A percentile compares a stretch with the other conserved stretches of the same genome.
Evolutionary conservation across 2,888 invertebrate genomes (phyloP).

Genomic region (Piscicola geometra): DNA sequence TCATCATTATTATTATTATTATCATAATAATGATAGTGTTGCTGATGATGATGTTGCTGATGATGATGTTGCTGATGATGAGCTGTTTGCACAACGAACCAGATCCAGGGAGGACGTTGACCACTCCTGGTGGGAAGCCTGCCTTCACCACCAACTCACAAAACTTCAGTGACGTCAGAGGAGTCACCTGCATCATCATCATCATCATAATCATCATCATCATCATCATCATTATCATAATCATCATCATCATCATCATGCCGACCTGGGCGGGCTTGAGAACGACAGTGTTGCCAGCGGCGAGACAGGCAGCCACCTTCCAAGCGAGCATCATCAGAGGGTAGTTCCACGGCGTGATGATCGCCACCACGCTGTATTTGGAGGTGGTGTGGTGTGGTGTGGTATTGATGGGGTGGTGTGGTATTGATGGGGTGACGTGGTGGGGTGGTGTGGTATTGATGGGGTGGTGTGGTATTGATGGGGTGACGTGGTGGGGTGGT

Average conservation of each 20-base stretch:
- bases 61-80: not conserved
- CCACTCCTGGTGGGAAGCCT: conserved; percentile 90
- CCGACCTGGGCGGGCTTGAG: conserved; percentile 79
- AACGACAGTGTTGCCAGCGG: conserved; percentile 91
- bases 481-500: no score
- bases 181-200: conserved; percentile 62
- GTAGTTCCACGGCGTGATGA: conserved; percentile 96
- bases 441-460: not conserved
- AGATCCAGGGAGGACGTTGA: conserved; percentile 84
- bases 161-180: conserved; percentile 88
- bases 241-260: not conserved
- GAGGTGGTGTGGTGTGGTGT: not conserved
- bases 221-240: not conserved
- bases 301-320: conserved; percentile 96
- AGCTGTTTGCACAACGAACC: conserved; percentile 55
- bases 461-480: no score
- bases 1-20: no score
- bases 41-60: not conserved
- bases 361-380: conserved; percentile 71
- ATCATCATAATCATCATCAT: not conserved
- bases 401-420: not conserved
- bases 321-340: conserved; percentile 97
- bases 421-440: no score
- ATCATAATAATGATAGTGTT: no score
- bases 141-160: conserved; percentile 82